These are phyloP conservation scores for Perca schrenkii DNA, from an alignment of 2,113 vertebrate species.

Conservation along the genomic window DNA sequence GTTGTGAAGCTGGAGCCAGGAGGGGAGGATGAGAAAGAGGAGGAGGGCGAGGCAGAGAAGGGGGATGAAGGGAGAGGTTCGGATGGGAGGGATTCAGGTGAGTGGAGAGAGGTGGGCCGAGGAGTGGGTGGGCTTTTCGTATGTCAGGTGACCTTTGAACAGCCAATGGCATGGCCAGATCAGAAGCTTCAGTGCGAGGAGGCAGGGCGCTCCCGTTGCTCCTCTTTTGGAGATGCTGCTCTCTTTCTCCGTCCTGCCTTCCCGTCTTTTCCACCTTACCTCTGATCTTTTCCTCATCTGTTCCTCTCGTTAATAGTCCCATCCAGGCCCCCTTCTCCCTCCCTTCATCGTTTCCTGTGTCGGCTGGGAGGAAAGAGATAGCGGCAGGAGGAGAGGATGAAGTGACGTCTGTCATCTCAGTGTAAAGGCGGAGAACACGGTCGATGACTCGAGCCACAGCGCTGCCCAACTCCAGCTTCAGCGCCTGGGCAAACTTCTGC, in stretches of 20 bases:
- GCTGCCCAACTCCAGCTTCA: conserved; percentile 84
- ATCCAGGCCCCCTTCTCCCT: conserved; percentile 61
- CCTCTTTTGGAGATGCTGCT: conserved; percentile 48
- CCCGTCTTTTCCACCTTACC: conserved; percentile 45
- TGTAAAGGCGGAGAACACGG: conserved; percentile 84
- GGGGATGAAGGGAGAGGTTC: conserved; percentile 69
- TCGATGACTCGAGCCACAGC: conserved; percentile 86
- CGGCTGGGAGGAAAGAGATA: conserved; percentile 58
- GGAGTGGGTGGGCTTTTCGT: conserved; percentile 61
- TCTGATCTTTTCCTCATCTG: conserved; percentile 47
- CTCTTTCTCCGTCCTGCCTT: conserved; percentile 45
- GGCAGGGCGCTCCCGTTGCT: conserved; percentile 27
- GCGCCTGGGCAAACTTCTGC: conserved; percentile 83
- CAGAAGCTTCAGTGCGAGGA: conserved; percentile 45
- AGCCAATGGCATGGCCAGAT: conserved; percentile 67
- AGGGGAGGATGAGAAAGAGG: conserved; percentile 68
- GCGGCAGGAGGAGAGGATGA: conserved; percentile 62
- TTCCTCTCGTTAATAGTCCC: conserved; percentile 54
- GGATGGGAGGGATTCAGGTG: conserved; percentile 71
- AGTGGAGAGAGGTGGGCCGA: conserved; percentile 51
- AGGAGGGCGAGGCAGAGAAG: conserved; percentile 64
- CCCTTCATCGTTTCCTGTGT: conserved; percentile 17
- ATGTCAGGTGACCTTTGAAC: conserved; percentile 76
- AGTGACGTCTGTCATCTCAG: conserved; percentile 57
- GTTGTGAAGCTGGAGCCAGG: conserved; percentile 56